Evolutionary conservation across 2,888 invertebrate species (phyloP).

Genomic region (Synergus umbraculus): DNA sequence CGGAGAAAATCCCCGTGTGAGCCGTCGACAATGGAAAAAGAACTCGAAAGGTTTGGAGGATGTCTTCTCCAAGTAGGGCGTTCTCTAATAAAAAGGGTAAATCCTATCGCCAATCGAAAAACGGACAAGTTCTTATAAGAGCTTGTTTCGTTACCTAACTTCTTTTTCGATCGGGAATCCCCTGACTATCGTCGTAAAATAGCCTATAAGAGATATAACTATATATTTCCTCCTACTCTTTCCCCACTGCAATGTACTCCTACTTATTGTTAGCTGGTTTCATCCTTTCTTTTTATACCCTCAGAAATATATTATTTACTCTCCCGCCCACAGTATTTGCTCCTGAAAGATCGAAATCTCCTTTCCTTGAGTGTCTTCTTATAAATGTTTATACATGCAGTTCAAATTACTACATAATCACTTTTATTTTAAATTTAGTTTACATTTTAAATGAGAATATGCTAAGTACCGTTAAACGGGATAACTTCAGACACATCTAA

Average conservation of each 20-base stretch:
- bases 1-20: constrained; percentile 69
- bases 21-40: constrained; percentile 64
- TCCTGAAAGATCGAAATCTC: constrained; percentile 29
- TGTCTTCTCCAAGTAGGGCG: constrained; percentile 16
- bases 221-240: constrained; percentile 45
- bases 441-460: too few relatives aligned
- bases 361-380: background rate
- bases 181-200: constrained; percentile 49
- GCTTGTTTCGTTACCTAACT: constrained; percentile 47
- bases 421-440: background rate
- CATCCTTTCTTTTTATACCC: constrained; percentile 43
- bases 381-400: background rate
- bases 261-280: constrained; percentile 49
- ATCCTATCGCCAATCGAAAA: constrained; percentile 32
- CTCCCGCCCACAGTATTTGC: constrained; percentile 62
- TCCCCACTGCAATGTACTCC: constrained; percentile 53
- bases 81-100: constrained; percentile 26
- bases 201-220: constrained; percentile 51
- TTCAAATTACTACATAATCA: background rate
- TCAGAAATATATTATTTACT: constrained; percentile 66
- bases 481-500: too few relatives aligned
- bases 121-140: constrained; percentile 46
- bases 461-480: too few relatives aligned
- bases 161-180: constrained; percentile 14
- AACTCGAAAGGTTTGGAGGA: background rate